phyloP scores from a whole-genome alignment of 1,140 invertebrate species.

The Caenorhabditis briggsae region DNA sequence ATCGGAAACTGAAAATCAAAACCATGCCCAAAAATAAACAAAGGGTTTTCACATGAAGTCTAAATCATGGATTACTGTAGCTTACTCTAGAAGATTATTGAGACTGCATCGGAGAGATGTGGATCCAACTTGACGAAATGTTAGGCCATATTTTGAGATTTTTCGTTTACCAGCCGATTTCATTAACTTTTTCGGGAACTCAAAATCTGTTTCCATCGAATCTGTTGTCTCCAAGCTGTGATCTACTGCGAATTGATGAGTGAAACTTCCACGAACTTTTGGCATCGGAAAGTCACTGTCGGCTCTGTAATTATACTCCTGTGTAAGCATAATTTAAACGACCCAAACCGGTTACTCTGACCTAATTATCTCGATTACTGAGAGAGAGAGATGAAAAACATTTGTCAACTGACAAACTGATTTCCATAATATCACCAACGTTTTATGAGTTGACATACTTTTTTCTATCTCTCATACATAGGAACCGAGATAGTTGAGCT shows the following conservation, averaged over 20 bases:
- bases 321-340: no score
- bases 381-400: no score
- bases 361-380: no score
- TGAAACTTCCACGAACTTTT: slow-evolving; percentile 97
- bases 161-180: slow-evolving; percentile 5
- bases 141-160: slow-evolving; percentile 45
- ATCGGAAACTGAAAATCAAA: background rate
- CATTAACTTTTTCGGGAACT: slow-evolving; percentile 45
- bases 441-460: no score
- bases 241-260: slow-evolving; percentile 91
- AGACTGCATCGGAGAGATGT: slow-evolving; percentile 57
- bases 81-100: slow-evolving; percentile 61
- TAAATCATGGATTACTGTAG: background rate
- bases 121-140: slow-evolving; percentile 59
- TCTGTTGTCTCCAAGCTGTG: slow-evolving; percentile 61
- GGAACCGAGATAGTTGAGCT: no score
- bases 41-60: background rate
- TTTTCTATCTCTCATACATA: no score
- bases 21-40: background rate
- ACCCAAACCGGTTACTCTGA: no score
- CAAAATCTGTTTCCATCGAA: slow-evolving; percentile 51
- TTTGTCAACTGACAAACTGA: no score
- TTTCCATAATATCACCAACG: no score
- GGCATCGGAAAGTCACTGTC: slow-evolving; percentile 95
- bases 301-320: slow-evolving; percentile 81